Evolutionary conservation across 2,888 invertebrate species (phyloP).

Genomic region (Ceraclea dissimilis): DNA sequence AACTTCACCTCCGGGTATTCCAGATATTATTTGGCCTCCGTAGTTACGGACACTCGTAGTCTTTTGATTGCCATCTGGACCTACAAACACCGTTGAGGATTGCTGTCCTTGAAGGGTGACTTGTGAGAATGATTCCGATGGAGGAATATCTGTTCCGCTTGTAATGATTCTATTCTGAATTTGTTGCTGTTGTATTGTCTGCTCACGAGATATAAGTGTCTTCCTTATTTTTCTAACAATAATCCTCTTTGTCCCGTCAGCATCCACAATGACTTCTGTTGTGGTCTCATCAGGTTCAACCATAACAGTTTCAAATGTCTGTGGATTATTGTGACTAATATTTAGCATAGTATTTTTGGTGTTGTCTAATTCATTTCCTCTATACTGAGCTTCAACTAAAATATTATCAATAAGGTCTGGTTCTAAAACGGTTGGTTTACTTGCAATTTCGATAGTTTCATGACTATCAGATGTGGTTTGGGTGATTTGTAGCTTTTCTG

Average conservation of each 20-base stretch:
- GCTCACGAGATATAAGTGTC: conserved; percentile 59
- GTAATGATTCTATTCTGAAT: conserved; percentile 51
- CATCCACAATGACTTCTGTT: conserved; percentile 71
- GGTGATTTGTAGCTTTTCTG: conserved; percentile 59
- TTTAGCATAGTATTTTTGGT: conserved; percentile 59
- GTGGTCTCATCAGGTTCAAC: conserved; percentile 77
- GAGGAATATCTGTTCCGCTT: conserved; percentile 48
- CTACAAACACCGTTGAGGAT: conserved; percentile 49
- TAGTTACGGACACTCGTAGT: conserved; percentile 56
- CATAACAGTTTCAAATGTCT: conserved; percentile 73
- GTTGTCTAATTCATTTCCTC: conserved; percentile 40
- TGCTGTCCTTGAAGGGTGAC: conserved; percentile 60
- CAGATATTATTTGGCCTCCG: conserved; percentile 56
- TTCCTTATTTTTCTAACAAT: conserved; percentile 67
- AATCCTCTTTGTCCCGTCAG: conserved; percentile 74
- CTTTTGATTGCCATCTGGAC: conserved; percentile 55
- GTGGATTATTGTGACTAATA: conserved; percentile 64
- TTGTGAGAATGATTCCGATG: conserved; percentile 58
- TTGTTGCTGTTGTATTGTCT: conserved; percentile 55
- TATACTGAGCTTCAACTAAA: conserved; percentile 66
- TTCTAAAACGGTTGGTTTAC: conserved; percentile 49
- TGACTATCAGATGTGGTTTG: conserved; percentile 57
- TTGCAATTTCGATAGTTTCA: conserved; percentile 66
- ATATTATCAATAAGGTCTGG: conserved; percentile 53
- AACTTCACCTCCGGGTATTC: conserved; percentile 55